Base-by-base conservation (phyloP, 2,113 vertebrate genomes). In the Argyrosomus japonicus region DNA sequence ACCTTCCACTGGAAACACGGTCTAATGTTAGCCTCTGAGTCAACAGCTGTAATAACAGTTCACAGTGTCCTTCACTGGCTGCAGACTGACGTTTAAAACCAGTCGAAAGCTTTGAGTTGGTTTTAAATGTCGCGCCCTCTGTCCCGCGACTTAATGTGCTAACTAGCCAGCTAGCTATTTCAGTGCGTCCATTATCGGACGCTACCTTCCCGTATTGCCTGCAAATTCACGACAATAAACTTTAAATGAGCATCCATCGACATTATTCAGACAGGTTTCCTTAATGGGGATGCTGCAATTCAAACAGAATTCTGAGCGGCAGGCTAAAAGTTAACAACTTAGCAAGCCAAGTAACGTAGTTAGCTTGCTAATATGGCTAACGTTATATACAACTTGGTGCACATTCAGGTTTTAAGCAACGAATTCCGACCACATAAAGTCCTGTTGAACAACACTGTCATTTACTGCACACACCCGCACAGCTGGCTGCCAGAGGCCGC, bases 51-150 rank as follows among this genome's bases (percentile, higher is more conserved):
- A 8, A n/a, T 17, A 27, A 21, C 0, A 6, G 1, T 23, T 32
- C 6, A 61, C n/a, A 21, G 12, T 40, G 3, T 8, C 1, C 17
- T 17, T 4, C 3, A 50, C 0, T 14, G 13, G 11, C 2, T 14
- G 4, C 15, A 23, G 17, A 53, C 6, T 43, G 11, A 5, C 3
- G 7, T 17, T 7, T 23, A 1, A 27, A n/a, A 50, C 17, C 3
- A 2, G 32, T 19, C 40, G 15, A 21, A n/a, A 21, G 13, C 54
- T 6, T 21, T 1, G 17, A 21, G 12, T 5, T 32, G 18, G 18
- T 74, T 92, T 92, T 77, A 79, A 93, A 92, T 67, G 9, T 85
- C 75, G 85, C 88, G 92, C 89, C 36, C 45, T 29, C 0, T 4
- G 1, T n/a, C 29, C 62, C 70, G 56, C 17, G 3, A 36, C 23